Base-by-base conservation (phyloP, 2,888 invertebrate genomes). In the Polydrusus pterygomalis region DNA sequence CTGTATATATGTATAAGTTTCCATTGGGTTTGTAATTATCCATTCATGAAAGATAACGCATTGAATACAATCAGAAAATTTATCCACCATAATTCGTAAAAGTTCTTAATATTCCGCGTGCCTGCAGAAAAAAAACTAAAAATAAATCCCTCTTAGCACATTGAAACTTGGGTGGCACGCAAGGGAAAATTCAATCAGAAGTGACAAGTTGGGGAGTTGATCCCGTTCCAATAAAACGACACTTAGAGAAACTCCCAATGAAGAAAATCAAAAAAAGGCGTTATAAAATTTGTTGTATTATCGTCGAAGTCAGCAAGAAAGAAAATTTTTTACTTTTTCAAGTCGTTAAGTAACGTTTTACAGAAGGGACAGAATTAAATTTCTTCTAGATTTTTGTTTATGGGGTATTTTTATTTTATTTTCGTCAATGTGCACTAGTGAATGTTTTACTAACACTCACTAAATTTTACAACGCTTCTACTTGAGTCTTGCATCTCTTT, bases 251-350 rank as follows among this genome's bases (percentile, higher is more conserved):
- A 75, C 51, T 68, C 71, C 71, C 71, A 30, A 25, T 18, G 62
- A 56, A 58, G 30, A 47, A 64, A 75, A 75, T 75, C 71, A 54
- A 75, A 71, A 71, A 75, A 75, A 64, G 70, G 70, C 70, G 75
- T 70, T 70, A 70, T 60, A 75, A 71, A 71, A 71, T 70, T 68
- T 75, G 65, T 70, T 70, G 75, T 70, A 70, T 75, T 75, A 70
- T 75, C 65, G 65, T 65, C 69, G 49, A 60, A 64, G 60, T 70
- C 63, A 43, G 54, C 71, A 15, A 64, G 63, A 58, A 69, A 58
- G 56, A 20, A 69, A 58, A 58, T 47, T 45, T 58, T 70, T 63
- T 30, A 74, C 18, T 60, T 38, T 38, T 25, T 25, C n/a, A n/a
- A 54, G 11, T 54, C 54, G 54, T 54, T 54, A 30, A 7, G 25